phyloP scores from a whole-genome alignment of 2,113 vertebrate species.

The Jacana jacana region DNA sequence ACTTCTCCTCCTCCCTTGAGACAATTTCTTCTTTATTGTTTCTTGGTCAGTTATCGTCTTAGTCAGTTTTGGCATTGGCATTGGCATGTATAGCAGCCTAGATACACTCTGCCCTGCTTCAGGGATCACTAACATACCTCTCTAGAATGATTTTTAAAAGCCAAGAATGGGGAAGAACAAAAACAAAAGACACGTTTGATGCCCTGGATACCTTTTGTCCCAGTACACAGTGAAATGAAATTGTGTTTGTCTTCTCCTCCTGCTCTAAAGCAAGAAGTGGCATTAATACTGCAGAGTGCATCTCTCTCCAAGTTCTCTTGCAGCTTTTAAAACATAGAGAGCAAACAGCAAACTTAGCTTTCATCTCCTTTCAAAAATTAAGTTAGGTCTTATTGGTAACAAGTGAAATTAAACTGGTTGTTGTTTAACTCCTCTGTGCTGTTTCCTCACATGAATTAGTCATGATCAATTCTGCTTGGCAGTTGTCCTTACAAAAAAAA shows the following conservation, averaged over 20 bases:
- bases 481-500: conserved; percentile 45
- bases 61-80: background rate
- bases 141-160: background rate
- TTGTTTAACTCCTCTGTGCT: conserved; percentile 3
- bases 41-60: background rate
- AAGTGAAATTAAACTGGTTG: conserved; percentile 62
- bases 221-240: background rate
- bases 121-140: background rate
- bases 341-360: conserved; percentile 3
- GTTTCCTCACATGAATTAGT: conserved; percentile 62
- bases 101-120: background rate
- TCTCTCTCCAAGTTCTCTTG: background rate
- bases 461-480: conserved; percentile 43
- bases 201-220: background rate
- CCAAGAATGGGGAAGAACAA: background rate
- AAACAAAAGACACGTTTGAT: background rate
- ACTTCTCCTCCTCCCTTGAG: background rate
- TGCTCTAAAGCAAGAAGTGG: background rate
- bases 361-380: conserved; percentile 21
- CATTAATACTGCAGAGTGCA: background rate
- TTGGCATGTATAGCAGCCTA: fast-evolving
- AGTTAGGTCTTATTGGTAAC: background rate
- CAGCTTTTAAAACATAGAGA: background rate
- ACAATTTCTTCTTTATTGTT: background rate
- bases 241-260: background rate